Evolutionary conservation across 1,140 invertebrate species (phyloP).

Genomic region (Cherax destructor): DNA sequence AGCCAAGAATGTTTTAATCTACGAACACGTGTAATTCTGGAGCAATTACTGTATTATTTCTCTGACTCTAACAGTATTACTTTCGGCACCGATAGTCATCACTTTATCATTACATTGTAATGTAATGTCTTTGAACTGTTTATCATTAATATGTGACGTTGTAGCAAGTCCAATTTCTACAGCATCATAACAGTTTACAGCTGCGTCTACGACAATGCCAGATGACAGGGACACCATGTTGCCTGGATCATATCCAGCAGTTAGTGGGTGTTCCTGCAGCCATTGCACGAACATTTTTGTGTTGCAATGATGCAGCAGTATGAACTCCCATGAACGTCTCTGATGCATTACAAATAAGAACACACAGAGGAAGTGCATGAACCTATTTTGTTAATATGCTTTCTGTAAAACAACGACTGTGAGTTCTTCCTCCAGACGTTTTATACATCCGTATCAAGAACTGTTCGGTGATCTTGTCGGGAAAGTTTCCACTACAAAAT

Average conservation of each 20-base stretch:
- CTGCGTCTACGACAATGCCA: conserved; percentile 46
- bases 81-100: conserved; percentile 13
- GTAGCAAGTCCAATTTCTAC: conserved; percentile 36
- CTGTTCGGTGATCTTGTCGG: conserved; percentile 31
- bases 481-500: conserved; percentile 40
- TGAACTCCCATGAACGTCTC: conserved; percentile 26
- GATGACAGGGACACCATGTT: conserved; percentile 5
- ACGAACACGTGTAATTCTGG: conserved; percentile 17
- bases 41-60: conserved; percentile 30
- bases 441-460: conserved; percentile 17
- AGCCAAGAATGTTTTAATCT: conserved; percentile 19
- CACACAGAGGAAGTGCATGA: conserved; percentile 20
- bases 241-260: conserved; percentile 18
- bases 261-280: conserved; percentile 30
- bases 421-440: conserved; percentile 24
- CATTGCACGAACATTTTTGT: conserved; percentile 26
- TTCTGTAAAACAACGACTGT: conserved; percentile 7
- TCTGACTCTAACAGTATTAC: conserved; percentile 30
- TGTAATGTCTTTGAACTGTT: conserved; percentile 36
- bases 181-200: conserved; percentile 46
- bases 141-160: conserved; percentile 27
- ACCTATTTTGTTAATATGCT: conserved; percentile 34
- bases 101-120: conserved; percentile 25
- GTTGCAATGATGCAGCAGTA: conserved; percentile 16
- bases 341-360: too few relatives aligned